These are phyloP conservation scores for Xyrichtys novacula DNA, from an alignment of 2,797 vertebrate genomes.

Conservation along the genomic window DNA sequence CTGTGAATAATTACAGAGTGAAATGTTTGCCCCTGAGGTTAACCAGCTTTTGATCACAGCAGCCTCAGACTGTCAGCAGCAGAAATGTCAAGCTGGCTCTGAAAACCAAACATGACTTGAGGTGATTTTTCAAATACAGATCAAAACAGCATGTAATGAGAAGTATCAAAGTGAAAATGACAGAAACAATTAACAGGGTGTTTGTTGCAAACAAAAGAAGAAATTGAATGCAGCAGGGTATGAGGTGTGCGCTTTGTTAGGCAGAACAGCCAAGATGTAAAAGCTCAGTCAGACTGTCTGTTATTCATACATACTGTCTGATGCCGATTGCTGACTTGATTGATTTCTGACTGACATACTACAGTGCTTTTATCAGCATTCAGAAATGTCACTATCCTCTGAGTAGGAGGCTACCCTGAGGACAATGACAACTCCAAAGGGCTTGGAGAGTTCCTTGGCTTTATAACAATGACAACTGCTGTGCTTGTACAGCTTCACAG, in stretches of 20 bases:
- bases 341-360: no score
- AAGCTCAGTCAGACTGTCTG: neutral
- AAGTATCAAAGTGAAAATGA: conserved; percentile 10
- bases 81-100: neutral
- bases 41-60: neutral
- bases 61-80: neutral
- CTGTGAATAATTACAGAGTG: neutral
- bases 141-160: neutral
- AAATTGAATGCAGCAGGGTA: conserved; percentile 4
- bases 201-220: neutral
- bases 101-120: neutral
- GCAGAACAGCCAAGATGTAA: neutral
- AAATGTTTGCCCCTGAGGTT: neutral
- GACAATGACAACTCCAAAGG: neutral
- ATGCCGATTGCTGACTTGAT: neutral
- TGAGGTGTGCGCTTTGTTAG: neutral
- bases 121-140: neutral
- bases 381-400: neutral
- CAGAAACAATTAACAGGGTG: neutral
- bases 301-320: conserved; percentile 17
- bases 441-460: neutral
- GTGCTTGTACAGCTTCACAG: neutral
- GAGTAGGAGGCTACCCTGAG: neutral
- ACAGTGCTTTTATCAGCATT: neutral
- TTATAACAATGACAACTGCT: neutral